Base-by-base conservation (phyloP, 1,140 invertebrate genomes). In the Drosophila melanogaster region DNA sequence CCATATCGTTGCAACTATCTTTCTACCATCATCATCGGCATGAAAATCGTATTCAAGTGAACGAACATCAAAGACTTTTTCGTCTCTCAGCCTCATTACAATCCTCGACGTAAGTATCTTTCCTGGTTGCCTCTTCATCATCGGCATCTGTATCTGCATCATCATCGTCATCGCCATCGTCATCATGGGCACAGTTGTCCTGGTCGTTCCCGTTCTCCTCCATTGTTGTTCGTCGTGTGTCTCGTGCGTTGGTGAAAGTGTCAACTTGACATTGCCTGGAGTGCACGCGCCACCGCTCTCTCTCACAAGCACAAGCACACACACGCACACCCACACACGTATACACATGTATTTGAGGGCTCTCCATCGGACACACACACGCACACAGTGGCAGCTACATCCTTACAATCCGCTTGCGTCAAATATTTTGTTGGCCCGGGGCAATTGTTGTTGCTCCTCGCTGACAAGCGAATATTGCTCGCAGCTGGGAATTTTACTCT, bases 211-310 rank as follows among this genome's bases (percentile, higher is more conserved):
- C 58, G 35, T 79, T 72, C 59, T 72, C 51, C 46, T 58, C 15
- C 50, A 51, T 66, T 67, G 57, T 60, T 58, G 54, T 55, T 40
- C 55, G 38, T 30, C 22, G 40, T 50, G 58, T 77, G 80, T 84
- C 67, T 72, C 60, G 69, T 79, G 55, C 54, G 57, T 85, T 83
- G 83, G 83, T 84, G 85, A 87, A 87, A 87, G 84, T 87, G 84
- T 87, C 84, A 87, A 89, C 84, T 87, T 87, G 84, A 87, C 84
- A 87, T 87, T 87, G 84, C 84, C 84, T 84, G 72, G 77, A 87
- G 84, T 87, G 84, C 84, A 87, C 79, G 80, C 84, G 80, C 79
- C 83, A 84, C 61, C 66, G 83, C 76, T 71, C 81, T 62, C 73
- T 73, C 81, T 50, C 37, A 50, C 24, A 15, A 59, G 14, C 44